Evolutionary conservation across 1,140 invertebrate species (phyloP), one percentile per base, ranked within the genome.

Genomic region (Eumeta japonica): DNA sequence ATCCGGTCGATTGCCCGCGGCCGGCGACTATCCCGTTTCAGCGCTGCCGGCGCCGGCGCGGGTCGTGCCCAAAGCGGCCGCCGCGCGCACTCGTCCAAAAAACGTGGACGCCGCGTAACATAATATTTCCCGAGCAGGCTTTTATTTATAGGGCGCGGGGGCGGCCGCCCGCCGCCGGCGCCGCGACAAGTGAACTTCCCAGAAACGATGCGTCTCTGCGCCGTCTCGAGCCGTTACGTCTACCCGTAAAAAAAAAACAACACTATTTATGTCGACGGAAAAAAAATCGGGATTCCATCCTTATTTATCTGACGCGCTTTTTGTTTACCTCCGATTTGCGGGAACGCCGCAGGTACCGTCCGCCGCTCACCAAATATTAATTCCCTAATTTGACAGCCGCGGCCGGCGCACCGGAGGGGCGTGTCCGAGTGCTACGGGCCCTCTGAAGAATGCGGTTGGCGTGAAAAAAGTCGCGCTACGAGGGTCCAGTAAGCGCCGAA

Each of bases 121-220:
- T 67, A 74, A 74, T 74, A 74, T 74, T 73, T 70, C 62, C 66
- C 60, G 62, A 63, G 61, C 57, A 68, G 60, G 50, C 61, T 66
- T 68, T 68, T 73, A 74, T 70, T 71, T 74, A 74, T 71, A 66
- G 62, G 39, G 55, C 19, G 35, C 36, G 29, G 17, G 11, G 5
- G 29, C 52, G 45, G 37, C 46, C 46, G 41, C 42, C 46, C 46
- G 39, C 38, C 38, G 28, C 45, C 57, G 66, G 65, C 64, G 66
- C 70, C 70, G 66, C 57, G 59, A 68, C 68, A 65, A 49, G 55
- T 52, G 52, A 46, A 52, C 59, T 71, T 71, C 66, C 54, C 55
- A 70, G 70, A 71, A 73, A 36, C 41, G 58, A 67, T 24, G 48
- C 52, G 48, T 52, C 52, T 55, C 58, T 54, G 61, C 60, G 68